Conservation (phyloP, 2,113 vertebrate species). For the Falco punctatus region DNA sequence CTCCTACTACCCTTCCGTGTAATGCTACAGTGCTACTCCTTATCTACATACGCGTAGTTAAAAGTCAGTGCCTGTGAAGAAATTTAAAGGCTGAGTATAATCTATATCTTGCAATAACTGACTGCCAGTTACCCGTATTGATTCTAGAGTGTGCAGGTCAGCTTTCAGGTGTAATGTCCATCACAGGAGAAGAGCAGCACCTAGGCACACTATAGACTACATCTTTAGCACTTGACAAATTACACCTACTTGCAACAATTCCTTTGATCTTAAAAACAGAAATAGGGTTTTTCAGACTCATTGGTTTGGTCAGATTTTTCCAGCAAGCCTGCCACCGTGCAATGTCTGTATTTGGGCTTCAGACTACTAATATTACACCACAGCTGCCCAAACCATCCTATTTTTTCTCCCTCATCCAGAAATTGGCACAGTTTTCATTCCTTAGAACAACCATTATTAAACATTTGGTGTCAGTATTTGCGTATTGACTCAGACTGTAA, state of each 20-base stretch:
- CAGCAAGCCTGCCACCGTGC: neutral
- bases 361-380: neutral
- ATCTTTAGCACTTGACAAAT: neutral
- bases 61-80: neutral
- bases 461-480: neutral
- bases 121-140: neutral
- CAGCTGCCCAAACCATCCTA: neutral
- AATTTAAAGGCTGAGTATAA: neutral
- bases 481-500: constrained; percentile 25
- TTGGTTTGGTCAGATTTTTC: neutral
- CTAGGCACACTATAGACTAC: neutral
- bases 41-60: neutral
- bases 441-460: neutral
- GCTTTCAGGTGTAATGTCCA: neutral
- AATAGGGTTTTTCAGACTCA: neutral
- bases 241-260: neutral
- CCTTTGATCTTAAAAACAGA: neutral
- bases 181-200: neutral
- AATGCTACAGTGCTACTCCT: neutral
- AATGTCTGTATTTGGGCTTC: neutral
- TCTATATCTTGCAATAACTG: neutral
- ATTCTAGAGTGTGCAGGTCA: neutral
- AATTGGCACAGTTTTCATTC: neutral
- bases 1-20: neutral
- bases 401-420: neutral